Base-by-base conservation (phyloP, 1,140 invertebrate species). In the Aporrectodea caliginosa region DNA sequence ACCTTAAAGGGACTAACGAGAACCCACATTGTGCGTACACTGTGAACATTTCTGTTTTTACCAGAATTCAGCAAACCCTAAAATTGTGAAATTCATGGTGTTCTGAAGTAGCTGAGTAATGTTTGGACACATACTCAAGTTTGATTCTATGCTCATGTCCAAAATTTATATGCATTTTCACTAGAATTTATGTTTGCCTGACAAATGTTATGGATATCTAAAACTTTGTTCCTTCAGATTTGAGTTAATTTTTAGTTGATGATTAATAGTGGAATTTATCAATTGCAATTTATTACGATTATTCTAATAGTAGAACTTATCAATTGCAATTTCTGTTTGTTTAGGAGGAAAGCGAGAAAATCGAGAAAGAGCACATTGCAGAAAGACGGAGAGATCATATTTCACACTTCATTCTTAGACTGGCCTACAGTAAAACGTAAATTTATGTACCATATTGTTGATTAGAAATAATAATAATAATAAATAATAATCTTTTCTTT, bases 351-450 rank as follows among this genome's bases (percentile, higher is more conserved):
- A 72, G 27, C n/a, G n/a, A 72, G 27, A 72, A 72, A 14, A 72
- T 29, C 31, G 79, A 76, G 78, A 77, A 80, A 68, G 71, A 81
- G 80, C 81, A 84, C 35, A 31, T 87, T 16, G 91, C 93, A 79
- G 84, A 88, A 29, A 92, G 94, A 75, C 90, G 91, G 77, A 91
- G 92, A 80, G 97, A 99, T 89, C 92, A 94, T 84, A 91, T 97
- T 73, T 96, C 96, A 0, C 97, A 99, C 88, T 98, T 95, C 88
- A 94, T 98, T 81, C 89, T 98, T 1, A 90, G 96, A 80, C 87
- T 99, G 58, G 95, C 94, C 1, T 98, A 95, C 90, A 98, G 94
- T 84, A 85, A 86, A 86, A 88, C 86, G 88, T 89, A 86, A 85
- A 85, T 84, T 77, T 6, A 69, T 78, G 31, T 70, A 31, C 34